Evolutionary conservation across 2,888 invertebrate genomes (phyloP).

Genomic region (Hermaeophaga mercurialis): DNA sequence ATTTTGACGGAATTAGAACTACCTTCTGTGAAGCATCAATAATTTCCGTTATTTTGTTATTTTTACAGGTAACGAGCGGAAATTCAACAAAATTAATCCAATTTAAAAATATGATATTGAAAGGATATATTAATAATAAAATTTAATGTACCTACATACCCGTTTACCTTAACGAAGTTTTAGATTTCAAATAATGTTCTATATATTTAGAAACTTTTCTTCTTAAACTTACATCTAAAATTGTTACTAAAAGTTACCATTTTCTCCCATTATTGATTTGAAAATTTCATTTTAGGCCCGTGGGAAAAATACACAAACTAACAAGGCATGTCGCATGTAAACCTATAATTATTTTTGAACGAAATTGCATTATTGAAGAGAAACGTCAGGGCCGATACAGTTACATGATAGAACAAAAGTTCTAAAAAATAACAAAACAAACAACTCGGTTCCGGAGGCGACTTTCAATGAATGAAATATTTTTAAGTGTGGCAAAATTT

Average conservation of each 20-base stretch:
- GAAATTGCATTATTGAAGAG: slow-evolving; percentile 12
- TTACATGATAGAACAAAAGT: neutral
- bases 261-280: no score
- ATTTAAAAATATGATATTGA: neutral
- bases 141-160: no score
- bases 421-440: neutral
- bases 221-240: no score
- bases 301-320: neutral
- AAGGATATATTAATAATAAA: no score
- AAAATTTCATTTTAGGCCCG: neutral
- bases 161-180: no score
- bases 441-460: neutral
- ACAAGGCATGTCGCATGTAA: slow-evolving; percentile 14
- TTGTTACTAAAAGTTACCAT: no score
- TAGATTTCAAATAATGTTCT: no score
- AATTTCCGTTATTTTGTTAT: neutral
- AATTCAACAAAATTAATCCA: neutral
- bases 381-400: neutral
- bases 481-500: neutral
- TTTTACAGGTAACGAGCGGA: neutral
- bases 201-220: no score
- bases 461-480: neutral
- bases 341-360: slow-evolving; percentile 8
- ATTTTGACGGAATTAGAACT: neutral
- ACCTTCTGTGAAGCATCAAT: neutral